Conservation (phyloP, 1,140 invertebrate species). For the Tribolium castaneum region DNA sequence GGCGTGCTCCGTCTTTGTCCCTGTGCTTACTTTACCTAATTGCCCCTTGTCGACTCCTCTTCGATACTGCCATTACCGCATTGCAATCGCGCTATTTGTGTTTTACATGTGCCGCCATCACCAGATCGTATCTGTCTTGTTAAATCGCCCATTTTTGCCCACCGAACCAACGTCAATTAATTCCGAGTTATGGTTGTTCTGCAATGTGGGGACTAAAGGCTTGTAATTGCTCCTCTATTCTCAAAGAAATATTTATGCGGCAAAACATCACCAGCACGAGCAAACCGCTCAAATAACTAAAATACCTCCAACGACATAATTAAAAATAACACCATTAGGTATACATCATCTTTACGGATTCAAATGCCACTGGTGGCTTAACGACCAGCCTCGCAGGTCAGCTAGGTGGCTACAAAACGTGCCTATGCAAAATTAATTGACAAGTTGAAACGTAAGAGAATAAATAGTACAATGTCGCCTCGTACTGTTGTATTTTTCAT, state of each 20-base stretch:
- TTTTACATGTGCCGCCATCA: constrained; percentile 46
- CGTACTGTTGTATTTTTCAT: constrained; percentile 23
- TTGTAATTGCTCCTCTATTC: constrained; percentile 45
- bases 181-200: constrained; percentile 50
- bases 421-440: constrained; percentile 15
- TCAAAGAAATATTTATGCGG: constrained; percentile 40
- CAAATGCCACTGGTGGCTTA: not conserved
- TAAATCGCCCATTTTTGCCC: constrained; percentile 48
- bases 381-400: not conserved
- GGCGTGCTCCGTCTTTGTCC: constrained; percentile 59
- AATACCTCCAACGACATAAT: constrained; percentile 2
- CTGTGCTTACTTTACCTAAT: constrained; percentile 62
- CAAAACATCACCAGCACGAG: constrained; percentile 8
- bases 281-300: constrained; percentile 27
- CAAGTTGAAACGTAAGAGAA: not conserved
- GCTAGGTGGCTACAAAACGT: not conserved
- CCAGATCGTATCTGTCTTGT: constrained; percentile 51
- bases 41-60: constrained; percentile 56
- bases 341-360: not conserved
- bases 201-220: constrained; percentile 28
- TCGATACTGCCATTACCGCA: constrained; percentile 46
- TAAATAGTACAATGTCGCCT: not conserved
- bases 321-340: not conserved
- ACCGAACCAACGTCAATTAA: constrained; percentile 51
- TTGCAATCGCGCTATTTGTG: constrained; percentile 40